Evolutionary conservation across 2,797 vertebrate genomes (phyloP).

Genomic region (Mormyrops attenuatus): DNA sequence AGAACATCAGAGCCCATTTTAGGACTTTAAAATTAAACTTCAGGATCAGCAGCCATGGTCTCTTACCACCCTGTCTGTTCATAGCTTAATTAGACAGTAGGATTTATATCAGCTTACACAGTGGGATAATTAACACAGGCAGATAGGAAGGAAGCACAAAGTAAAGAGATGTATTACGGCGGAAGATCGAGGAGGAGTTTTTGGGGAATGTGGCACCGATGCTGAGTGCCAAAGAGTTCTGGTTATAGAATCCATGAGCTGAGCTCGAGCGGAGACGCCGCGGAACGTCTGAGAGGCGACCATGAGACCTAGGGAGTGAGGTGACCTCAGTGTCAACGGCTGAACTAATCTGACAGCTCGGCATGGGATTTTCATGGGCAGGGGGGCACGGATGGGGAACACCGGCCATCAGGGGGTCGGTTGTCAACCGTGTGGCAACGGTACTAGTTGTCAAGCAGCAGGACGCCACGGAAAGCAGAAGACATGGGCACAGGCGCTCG

Average conservation of each 20-base stretch:
- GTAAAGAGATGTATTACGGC: background rate
- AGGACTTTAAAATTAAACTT: slow-evolving; percentile 4
- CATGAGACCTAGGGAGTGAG: background rate
- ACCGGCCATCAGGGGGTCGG: background rate
- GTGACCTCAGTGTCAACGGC: background rate
- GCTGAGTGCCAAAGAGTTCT: background rate
- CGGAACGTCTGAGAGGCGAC: background rate
- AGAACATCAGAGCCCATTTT: background rate
- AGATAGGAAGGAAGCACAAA: background rate
- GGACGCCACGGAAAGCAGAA: background rate
- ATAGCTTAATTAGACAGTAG: background rate
- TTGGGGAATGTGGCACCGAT: background rate
- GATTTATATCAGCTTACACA: background rate
- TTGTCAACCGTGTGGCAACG: background rate
- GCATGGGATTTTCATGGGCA: background rate
- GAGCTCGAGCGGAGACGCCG: background rate
- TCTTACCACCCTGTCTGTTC: background rate
- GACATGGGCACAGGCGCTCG: background rate
- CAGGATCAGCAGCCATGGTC: background rate
- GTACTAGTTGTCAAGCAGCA: background rate
- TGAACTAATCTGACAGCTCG: background rate
- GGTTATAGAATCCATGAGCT: background rate
- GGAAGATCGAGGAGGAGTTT: background rate
- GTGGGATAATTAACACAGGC: slow-evolving; percentile 39
- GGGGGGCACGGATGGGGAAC: background rate